Evolutionary conservation across 2,797 vertebrate genomes (phyloP).

Genomic region (Lycodopsis pacificus): DNA sequence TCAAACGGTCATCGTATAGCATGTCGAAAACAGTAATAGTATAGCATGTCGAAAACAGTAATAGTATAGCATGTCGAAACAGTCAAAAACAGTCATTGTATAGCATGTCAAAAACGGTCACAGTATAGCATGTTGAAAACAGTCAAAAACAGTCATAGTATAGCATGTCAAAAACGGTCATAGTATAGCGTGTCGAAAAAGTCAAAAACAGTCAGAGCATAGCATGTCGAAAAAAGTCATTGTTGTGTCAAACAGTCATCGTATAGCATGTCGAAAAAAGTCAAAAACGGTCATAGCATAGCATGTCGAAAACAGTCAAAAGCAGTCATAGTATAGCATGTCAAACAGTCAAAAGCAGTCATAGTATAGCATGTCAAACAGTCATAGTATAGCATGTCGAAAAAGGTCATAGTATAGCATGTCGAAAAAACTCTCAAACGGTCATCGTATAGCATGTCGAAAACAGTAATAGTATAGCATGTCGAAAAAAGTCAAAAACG

Average conservation of each 20-base stretch:
- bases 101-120: too few relatives aligned
- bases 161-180: background rate
- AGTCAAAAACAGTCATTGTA: too few relatives aligned
- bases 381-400: background rate
- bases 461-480: background rate
- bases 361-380: background rate
- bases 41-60: too few relatives aligned
- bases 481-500: background rate
- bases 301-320: background rate
- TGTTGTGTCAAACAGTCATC: background rate
- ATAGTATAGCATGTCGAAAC: too few relatives aligned
- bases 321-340: too few relatives aligned
- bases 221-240: background rate
- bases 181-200: background rate
- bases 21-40: too few relatives aligned
- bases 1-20: too few relatives aligned
- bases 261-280: background rate
- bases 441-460: too few relatives aligned
- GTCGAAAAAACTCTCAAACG: background rate
- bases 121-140: background rate
- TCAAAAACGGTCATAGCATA: background rate
- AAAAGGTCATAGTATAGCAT: background rate
- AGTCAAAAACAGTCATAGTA: background rate
- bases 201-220: too few relatives aligned
- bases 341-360: background rate